Conservation (phyloP, 2,888 invertebrate species). For the Dusona sp. region DNA sequence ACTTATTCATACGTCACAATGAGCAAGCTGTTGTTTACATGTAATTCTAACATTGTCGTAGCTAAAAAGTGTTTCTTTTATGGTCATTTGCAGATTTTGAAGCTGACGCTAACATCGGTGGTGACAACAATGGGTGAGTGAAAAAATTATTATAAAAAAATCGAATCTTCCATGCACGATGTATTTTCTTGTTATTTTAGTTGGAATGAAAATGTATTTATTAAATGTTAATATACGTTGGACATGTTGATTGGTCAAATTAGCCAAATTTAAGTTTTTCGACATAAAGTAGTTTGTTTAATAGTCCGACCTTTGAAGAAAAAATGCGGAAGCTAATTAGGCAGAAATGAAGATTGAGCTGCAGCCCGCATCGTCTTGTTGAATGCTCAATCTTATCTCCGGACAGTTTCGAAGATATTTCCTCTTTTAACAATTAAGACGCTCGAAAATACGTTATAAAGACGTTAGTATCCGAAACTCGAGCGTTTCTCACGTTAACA, state of each 20-base stretch:
- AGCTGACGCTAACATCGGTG: slow-evolving; percentile 8
- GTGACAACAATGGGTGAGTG: slow-evolving; percentile 55
- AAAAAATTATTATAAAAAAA: neutral
- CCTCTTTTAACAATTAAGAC: slow-evolving; percentile 37
- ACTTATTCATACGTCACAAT: neutral
- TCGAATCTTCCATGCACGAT: neutral
- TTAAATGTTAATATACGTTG: neutral
- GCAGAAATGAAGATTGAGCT: slow-evolving; percentile 6
- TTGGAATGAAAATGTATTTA: neutral
- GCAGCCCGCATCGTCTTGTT: slow-evolving; percentile 52
- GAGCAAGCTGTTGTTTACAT: neutral
- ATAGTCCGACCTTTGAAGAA: neutral
- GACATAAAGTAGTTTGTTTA: neutral
- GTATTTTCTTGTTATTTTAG: neutral
- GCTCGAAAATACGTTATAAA: slow-evolving; percentile 42
- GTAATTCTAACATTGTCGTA: neutral
- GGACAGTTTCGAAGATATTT: slow-evolving; percentile 29
- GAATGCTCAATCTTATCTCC: slow-evolving; percentile 56
- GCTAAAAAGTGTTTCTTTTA: slow-evolving; percentile 12
- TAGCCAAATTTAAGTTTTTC: neutral
- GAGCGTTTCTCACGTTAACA: slow-evolving; percentile 49
- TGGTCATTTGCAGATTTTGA: slow-evolving; percentile 57
- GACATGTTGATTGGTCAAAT: neutral
- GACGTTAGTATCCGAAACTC: slow-evolving; percentile 21
- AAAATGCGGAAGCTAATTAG: slow-evolving; percentile 16